A percentile compares a stretch with the other conserved stretches of the same genome.
Evolutionary conservation across 2,113 vertebrate species (phyloP).

Genomic region (Cololabis saira): DNA sequence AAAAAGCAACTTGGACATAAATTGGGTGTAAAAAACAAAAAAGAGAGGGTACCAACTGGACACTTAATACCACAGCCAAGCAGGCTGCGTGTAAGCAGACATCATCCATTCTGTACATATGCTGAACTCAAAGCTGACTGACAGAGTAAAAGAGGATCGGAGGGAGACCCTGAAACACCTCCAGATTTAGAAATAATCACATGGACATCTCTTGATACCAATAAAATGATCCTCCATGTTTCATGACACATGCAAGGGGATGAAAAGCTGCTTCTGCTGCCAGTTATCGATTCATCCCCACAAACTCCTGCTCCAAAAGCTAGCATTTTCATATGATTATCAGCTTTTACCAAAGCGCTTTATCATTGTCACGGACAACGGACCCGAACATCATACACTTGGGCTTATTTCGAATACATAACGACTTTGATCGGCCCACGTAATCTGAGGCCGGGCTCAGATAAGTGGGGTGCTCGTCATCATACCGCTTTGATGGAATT

Average conservation of each 20-base stretch:
- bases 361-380: slow-evolving; percentile 36
- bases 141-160: slow-evolving; percentile 52
- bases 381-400: slow-evolving; percentile 34
- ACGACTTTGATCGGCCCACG: slow-evolving; percentile 42
- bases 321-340: slow-evolving; percentile 57
- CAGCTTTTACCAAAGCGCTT: slow-evolving; percentile 71
- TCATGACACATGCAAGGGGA: slow-evolving; percentile 10
- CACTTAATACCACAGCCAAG: slow-evolving; percentile 11
- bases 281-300: slow-evolving; percentile 57
- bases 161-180: slow-evolving; percentile 50
- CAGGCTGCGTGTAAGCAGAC: slow-evolving; percentile 38
- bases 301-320: slow-evolving; percentile 41
- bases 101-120: slow-evolving; percentile 41
- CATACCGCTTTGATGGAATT: slow-evolving; percentile 41
- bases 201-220: slow-evolving; percentile 24
- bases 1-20: slow-evolving; percentile 5
- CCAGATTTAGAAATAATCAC: slow-evolving; percentile 53
- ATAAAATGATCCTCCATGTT: slow-evolving; percentile 10
- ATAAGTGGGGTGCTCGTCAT: slow-evolving; percentile 43
- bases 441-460: slow-evolving; percentile 45
- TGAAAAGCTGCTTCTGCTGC: slow-evolving; percentile 29
- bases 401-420: slow-evolving; percentile 37
- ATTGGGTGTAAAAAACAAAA: slow-evolving; percentile 1
- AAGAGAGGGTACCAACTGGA: not conserved
- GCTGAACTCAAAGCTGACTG: slow-evolving; percentile 27